Conservation (phyloP, 1,140 invertebrate genomes). For the Radopholus similis region DNA sequence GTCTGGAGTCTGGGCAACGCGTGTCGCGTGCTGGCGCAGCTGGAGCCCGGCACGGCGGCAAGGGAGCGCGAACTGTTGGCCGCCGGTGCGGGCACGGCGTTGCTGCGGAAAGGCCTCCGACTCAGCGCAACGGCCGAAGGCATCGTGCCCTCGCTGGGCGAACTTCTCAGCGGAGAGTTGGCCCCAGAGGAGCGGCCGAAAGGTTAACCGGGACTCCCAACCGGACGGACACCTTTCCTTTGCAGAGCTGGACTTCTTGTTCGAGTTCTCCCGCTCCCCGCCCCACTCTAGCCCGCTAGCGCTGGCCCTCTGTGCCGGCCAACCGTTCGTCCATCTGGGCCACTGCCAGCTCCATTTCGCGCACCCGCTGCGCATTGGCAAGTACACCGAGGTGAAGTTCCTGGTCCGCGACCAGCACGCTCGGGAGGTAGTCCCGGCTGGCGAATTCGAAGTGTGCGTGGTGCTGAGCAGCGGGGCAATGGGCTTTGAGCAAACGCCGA, state of each 20-base stretch:
- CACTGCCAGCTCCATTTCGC: not conserved
- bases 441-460: not conserved
- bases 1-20: conserved; percentile 52
- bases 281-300: no score
- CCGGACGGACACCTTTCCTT: no score
- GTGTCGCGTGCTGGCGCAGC: conserved; percentile 45
- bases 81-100: conserved; percentile 69
- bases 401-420: not conserved
- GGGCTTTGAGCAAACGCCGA: not conserved
- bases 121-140: conserved; percentile 63
- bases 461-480: not conserved
- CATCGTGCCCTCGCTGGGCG: conserved; percentile 63
- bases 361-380: no score
- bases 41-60: not conserved
- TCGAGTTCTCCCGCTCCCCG: conserved; percentile 32
- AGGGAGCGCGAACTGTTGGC: conserved; percentile 40
- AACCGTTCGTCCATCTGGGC: not conserved
- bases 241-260: conserved; percentile 71
- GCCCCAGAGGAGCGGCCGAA: no score
- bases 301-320: conserved; percentile 1
- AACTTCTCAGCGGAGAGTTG: no score
- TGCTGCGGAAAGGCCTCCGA: conserved; percentile 85
- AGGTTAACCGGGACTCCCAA: no score
- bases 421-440: not conserved
- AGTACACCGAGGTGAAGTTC: not conserved